These are phyloP conservation scores for Aurelia coerulea DNA, from an alignment of 30 jellyfish, hydroid and myxozoan genomes.

Conservation along the genomic window DNA sequence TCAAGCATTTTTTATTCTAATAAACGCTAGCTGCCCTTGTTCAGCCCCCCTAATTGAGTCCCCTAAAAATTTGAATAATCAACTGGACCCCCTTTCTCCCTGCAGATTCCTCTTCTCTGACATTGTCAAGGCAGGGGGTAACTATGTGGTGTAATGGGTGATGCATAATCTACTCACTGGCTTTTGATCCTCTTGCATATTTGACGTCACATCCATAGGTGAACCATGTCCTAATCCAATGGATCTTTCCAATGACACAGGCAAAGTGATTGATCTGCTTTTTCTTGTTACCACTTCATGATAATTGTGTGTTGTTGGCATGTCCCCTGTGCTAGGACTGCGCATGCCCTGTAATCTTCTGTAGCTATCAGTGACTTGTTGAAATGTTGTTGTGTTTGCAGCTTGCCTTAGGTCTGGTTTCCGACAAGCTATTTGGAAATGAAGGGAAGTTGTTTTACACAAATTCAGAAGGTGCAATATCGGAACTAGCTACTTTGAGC, in stretches of 20 bases:
- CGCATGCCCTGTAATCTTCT: slow-evolving; percentile 47
- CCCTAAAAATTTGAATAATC: no score
- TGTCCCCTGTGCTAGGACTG: slow-evolving; percentile 61
- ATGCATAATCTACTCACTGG: slow-evolving; percentile 25
- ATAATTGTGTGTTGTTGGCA: slow-evolving; percentile 45
- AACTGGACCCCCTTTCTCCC: no score
- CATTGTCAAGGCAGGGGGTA: no score
- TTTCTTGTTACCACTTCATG: slow-evolving; percentile 48
- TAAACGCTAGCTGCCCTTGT: no score
- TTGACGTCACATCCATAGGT: slow-evolving; percentile 66
- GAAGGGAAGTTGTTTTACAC: no score
- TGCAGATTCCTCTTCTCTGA: no score
- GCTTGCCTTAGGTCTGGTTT: slow-evolving; percentile 61
- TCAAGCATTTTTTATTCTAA: no score
- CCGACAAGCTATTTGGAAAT: slow-evolving; percentile 33
- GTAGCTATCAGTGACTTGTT: slow-evolving; percentile 53
- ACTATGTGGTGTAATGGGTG: no score
- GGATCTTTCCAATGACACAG: slow-evolving; percentile 67
- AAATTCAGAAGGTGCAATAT: no score
- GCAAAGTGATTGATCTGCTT: slow-evolving; percentile 65
- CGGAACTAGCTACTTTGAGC: no score
- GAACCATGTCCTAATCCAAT: slow-evolving; percentile 59
- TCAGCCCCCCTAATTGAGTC: no score
- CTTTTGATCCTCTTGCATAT: slow-evolving; percentile 46
- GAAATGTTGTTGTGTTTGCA: slow-evolving; percentile 24